These are phyloP conservation scores for Harpalus rufipes DNA, from an alignment of 2,888 invertebrate species.

Conservation along the genomic window DNA sequence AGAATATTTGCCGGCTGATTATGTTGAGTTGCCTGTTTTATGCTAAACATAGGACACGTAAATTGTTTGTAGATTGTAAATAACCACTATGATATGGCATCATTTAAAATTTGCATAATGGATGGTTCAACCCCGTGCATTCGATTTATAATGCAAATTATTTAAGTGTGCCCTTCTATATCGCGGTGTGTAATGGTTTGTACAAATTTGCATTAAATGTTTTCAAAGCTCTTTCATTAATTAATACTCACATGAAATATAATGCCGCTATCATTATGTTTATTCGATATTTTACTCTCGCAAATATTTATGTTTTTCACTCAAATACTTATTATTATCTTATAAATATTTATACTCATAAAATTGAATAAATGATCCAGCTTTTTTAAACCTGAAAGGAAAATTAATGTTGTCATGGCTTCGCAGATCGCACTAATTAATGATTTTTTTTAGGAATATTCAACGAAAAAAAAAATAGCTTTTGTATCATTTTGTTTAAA, in stretches of 20 bases:
- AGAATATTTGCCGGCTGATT: neutral
- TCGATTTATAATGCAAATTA: conserved; percentile 47
- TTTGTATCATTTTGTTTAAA: no score
- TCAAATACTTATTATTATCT: neutral
- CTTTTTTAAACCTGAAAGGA: neutral
- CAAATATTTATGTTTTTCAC: conserved; percentile 31
- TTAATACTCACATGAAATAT: neutral
- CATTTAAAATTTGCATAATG: conserved; percentile 52
- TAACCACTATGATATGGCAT: neutral
- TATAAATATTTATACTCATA: conserved; percentile 18
- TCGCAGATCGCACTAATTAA: neutral
- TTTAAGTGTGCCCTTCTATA: conserved; percentile 27
- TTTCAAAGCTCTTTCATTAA: conserved; percentile 4
- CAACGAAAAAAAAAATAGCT: no score
- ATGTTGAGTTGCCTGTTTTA: conserved; percentile 2
- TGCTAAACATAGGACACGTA: conserved; percentile 6
- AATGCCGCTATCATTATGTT: conserved; percentile 23
- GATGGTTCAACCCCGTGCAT: conserved; percentile 39
- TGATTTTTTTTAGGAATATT: no score
- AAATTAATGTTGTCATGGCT: neutral
- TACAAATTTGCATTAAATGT: conserved; percentile 18
- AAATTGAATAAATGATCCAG: neutral
- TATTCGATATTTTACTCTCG: neutral
- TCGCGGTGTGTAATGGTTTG: conserved; percentile 13
- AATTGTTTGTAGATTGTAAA: conserved; percentile 36